phyloP scores from a whole-genome alignment of 2,113 vertebrate genomes.

The Sialia sialis region DNA sequence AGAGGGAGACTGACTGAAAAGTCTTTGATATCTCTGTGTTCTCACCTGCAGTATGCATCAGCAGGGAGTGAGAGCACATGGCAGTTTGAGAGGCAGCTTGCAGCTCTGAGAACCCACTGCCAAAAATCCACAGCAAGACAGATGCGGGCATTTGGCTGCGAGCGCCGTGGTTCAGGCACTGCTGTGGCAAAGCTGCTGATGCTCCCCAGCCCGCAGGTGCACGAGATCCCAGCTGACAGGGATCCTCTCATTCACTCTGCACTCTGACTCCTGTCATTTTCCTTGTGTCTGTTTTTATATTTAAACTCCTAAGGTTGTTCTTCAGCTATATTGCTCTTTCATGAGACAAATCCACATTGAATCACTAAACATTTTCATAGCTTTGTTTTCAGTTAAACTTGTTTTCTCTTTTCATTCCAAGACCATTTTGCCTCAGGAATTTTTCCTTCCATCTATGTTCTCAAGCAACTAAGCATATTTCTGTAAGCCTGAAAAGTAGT shows the following conservation, averaged over 20 bases:
- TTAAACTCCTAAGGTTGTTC: background rate
- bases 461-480: background rate
- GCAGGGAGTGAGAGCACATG: background rate
- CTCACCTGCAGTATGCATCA: background rate
- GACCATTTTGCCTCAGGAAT: conserved; percentile 16
- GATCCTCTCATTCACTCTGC: background rate
- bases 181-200: background rate
- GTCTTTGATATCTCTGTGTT: background rate
- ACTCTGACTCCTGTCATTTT: background rate
- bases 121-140: background rate
- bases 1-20: background rate
- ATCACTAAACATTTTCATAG: background rate
- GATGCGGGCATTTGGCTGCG: background rate
- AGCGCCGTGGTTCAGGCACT: fast-evolving
- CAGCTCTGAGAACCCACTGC: background rate
- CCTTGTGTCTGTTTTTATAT: background rate
- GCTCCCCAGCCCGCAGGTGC: background rate
- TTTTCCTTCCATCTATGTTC: background rate
- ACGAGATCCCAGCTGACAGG: background rate
- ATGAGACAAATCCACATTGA: background rate
- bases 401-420: conserved; percentile 29
- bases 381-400: conserved; percentile 17
- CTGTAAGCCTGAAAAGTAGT: background rate
- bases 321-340: background rate
- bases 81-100: background rate